Percentiles rank a stretch among this genome's conserved stretches.
Conservation (phyloP, 2,888 invertebrate genomes). For the Iselma pallidipennis region DNA sequence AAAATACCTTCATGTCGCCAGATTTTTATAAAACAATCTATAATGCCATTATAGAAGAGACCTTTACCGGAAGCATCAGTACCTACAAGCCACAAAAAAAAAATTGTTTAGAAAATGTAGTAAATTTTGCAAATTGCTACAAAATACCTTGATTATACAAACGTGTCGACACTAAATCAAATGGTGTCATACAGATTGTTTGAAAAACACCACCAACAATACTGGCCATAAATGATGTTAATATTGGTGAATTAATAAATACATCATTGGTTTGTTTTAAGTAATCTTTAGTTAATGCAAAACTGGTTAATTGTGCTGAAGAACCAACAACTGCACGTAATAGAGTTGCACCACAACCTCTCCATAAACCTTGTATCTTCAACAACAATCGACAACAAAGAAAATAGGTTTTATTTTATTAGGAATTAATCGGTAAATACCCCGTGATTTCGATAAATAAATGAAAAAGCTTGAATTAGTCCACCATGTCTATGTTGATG, state of each 20-base stretch:
- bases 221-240: slow-evolving; percentile 69
- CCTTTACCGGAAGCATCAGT: slow-evolving; percentile 65
- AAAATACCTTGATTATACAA: slow-evolving; percentile 81
- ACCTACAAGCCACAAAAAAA: slow-evolving; percentile 56
- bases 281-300: slow-evolving; percentile 66
- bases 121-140: not conserved
- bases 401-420: not conserved
- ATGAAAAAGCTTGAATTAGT: slow-evolving; percentile 57
- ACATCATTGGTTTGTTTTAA: slow-evolving; percentile 46
- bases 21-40: slow-evolving; percentile 79
- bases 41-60: slow-evolving; percentile 70
- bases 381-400: slow-evolving; percentile 29
- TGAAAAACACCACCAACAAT: slow-evolving; percentile 77
- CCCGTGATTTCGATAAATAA: slow-evolving; percentile 63
- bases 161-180: slow-evolving; percentile 87
- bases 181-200: slow-evolving; percentile 78
- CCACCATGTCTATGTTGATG: slow-evolving; percentile 77
- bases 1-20: slow-evolving; percentile 73
- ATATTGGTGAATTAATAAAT: slow-evolving; percentile 57
- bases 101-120: not conserved
- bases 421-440: slow-evolving; percentile 37
- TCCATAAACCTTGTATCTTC: slow-evolving; percentile 68
- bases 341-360: slow-evolving; percentile 74
- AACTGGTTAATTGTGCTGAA: slow-evolving; percentile 81
- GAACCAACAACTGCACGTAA: slow-evolving; percentile 78